Evolutionary conservation across 2,113 vertebrate genomes (phyloP).

Genomic region (Chascanopsetta lugubris): DNA sequence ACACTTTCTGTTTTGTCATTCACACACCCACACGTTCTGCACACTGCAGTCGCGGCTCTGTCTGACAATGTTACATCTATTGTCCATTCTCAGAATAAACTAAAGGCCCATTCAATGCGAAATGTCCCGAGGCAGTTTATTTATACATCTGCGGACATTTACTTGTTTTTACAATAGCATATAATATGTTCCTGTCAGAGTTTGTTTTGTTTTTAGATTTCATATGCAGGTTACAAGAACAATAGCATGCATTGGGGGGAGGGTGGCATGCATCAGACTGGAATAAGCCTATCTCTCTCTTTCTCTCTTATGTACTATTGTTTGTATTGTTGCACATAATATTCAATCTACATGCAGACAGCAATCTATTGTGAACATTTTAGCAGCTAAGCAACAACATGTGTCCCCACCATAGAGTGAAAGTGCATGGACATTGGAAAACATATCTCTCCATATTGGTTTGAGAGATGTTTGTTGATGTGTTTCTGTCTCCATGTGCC

Average conservation of each 20-base stretch:
- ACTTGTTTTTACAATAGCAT: constrained; percentile 8
- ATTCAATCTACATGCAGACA: neutral
- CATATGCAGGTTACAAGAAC: neutral
- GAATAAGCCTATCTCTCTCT: no score
- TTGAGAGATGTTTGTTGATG: no score
- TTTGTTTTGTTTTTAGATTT: constrained; percentile 8
- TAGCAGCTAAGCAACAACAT: neutral
- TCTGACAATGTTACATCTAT: constrained; percentile 49
- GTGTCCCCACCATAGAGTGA: neutral
- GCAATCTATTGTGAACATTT: constrained; percentile 1
- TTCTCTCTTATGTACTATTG: neutral
- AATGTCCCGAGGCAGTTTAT: neutral
- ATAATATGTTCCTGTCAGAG: neutral
- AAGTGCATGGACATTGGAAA: neutral
- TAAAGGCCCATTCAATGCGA: constrained; percentile 23
- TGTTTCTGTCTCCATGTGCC: no score
- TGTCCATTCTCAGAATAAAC: constrained; percentile 45
- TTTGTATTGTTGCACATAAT: constrained; percentile 1
- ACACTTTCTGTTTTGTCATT: constrained; percentile 61
- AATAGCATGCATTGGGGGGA: rapidly evolving
- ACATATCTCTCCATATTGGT: no score
- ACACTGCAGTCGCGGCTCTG: constrained; percentile 28
- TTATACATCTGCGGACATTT: constrained; percentile 26
- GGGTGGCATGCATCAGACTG: neutral
- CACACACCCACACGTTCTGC: constrained; percentile 54